These are phyloP conservation scores for Erannis defoliaria DNA, from an alignment of 2,888 invertebrate genomes.

Conservation along the genomic window DNA sequence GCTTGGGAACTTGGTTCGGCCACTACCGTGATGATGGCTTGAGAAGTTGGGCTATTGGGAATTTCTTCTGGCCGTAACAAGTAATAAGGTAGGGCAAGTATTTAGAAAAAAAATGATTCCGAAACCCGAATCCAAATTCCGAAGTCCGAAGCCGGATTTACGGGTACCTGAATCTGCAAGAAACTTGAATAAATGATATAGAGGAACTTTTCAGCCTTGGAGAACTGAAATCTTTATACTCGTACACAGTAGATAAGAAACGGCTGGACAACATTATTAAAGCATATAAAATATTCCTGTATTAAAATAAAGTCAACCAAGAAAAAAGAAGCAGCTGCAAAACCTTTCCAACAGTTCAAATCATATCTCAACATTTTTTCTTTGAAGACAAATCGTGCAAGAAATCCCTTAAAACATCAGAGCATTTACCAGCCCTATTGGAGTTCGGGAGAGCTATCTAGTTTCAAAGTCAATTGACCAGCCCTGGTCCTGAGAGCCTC, in stretches of 20 bases:
- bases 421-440: conserved; percentile 40
- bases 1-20: conserved; percentile 44
- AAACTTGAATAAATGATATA: background rate
- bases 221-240: too few species aligned
- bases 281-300: background rate
- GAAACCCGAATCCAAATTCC: too few species aligned
- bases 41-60: conserved; percentile 47
- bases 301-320: background rate
- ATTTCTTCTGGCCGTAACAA: conserved; percentile 2
- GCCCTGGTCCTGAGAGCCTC: conserved; percentile 49
- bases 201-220: background rate
- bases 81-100: background rate
- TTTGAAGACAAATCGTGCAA: conserved; percentile 36
- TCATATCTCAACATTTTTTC: conserved; percentile 40
- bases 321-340: background rate
- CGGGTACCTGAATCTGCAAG: background rate
- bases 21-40: conserved; percentile 35
- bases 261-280: too few species aligned
- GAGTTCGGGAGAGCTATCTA: conserved; percentile 55
- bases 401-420: conserved; percentile 41
- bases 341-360: background rate
- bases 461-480: conserved; percentile 66
- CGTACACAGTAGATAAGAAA: too few species aligned
- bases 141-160: background rate
- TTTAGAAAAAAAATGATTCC: background rate